Conservation (phyloP, 2,888 invertebrate species). For the Lepidonotus clava region DNA sequence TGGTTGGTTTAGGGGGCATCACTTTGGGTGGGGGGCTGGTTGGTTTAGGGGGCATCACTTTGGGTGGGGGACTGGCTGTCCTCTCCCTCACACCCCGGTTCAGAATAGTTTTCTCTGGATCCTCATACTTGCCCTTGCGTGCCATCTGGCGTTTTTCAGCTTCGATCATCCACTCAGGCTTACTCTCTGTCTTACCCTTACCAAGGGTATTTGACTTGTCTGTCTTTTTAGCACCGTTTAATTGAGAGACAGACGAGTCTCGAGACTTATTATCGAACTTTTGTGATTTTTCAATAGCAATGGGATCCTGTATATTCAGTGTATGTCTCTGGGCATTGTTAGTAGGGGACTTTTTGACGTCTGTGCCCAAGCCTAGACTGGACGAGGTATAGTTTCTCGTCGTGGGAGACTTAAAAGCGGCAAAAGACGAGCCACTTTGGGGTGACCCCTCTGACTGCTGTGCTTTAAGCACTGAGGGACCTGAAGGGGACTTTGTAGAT, state of each 20-base stretch:
- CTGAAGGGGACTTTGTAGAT: neutral
- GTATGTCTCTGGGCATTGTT: neutral
- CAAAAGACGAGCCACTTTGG: neutral
- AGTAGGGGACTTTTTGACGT: neutral
- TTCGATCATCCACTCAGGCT: constrained; percentile 61
- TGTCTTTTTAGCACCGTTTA: constrained; percentile 39
- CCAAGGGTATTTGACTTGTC: neutral
- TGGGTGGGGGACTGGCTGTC: too few relatives aligned
- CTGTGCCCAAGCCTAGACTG: neutral
- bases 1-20: too few relatives aligned
- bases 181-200: neutral
- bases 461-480: neutral
- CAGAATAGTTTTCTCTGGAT: constrained; percentile 55
- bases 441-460: neutral
- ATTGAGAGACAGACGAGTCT: constrained; percentile 15
- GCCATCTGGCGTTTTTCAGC: constrained; percentile 70
- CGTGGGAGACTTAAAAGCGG: neutral
- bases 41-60: too few relatives aligned
- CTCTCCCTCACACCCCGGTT: too few relatives aligned
- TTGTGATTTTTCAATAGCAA: neutral
- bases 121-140: constrained; percentile 65
- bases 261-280: neutral
- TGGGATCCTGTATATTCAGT: neutral
- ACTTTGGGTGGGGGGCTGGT: too few relatives aligned
- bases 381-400: constrained; percentile 3